Percentiles rank a stretch among this genome's conserved stretches.
These are phyloP conservation scores for Huso huso DNA, from an alignment of 2,797 vertebrate species.

Conservation along the genomic window DNA sequence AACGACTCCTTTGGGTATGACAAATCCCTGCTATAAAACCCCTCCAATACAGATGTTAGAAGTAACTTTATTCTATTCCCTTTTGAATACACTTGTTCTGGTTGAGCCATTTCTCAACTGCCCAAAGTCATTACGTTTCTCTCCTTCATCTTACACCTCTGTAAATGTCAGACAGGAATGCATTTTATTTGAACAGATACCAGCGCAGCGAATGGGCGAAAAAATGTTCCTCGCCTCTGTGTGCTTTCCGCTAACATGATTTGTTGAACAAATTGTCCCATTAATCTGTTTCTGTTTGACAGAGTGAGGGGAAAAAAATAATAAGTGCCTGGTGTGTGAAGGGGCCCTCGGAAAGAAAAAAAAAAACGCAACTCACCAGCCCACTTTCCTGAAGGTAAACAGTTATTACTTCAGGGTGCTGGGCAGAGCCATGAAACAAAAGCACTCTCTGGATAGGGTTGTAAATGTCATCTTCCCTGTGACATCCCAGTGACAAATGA, in stretches of 20 bases:
- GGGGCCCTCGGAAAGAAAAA: conserved; percentile 42
- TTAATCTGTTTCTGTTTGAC: conserved; percentile 83
- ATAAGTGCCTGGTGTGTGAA: conserved; percentile 52
- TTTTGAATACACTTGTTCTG: conserved; percentile 59
- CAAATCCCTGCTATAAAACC: conserved; percentile 6
- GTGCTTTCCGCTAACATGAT: conserved; percentile 82
- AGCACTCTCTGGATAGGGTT: conserved; percentile 80
- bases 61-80: conserved; percentile 73
- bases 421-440: conserved; percentile 61
- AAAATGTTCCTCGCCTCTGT: conserved; percentile 64
- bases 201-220: conserved; percentile 66
- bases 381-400: conserved; percentile 91
- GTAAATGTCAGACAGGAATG: conserved; percentile 84
- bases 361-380: conserved; percentile 60
- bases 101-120: conserved; percentile 67
- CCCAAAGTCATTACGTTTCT: conserved; percentile 76
- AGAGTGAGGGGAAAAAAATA: conserved; percentile 56
- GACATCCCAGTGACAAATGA: conserved; percentile 94
- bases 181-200: conserved; percentile 81
- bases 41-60: conserved; percentile 49
- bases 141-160: conserved; percentile 68
- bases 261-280: conserved; percentile 90
- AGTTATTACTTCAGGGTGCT: conserved; percentile 93
- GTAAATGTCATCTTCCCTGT: conserved; percentile 97
- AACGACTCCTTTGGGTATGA: not conserved